These are phyloP conservation scores for Botrylloides violaceus DNA, from an alignment of 23 tunicate genomes.

Conservation along the genomic window DNA sequence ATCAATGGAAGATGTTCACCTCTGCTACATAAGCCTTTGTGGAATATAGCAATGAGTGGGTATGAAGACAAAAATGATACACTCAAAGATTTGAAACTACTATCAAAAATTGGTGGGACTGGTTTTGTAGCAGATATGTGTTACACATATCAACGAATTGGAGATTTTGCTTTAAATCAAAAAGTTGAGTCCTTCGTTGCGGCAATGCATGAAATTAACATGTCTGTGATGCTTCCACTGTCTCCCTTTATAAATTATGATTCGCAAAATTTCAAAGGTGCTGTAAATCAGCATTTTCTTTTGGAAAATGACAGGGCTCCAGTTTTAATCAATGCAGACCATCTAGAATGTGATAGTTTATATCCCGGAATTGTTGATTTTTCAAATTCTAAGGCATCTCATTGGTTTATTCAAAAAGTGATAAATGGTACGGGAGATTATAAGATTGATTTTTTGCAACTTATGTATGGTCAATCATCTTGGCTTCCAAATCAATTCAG, in stretches of 20 bases:
- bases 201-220: slow-evolving; percentile 7
- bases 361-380: slow-evolving; percentile 54
- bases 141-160: slow-evolving; percentile 19
- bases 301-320: slow-evolving; percentile 25
- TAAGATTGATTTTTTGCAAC: slow-evolving; percentile 23
- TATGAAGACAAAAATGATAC: neutral
- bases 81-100: neutral
- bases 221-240: slow-evolving; percentile 35
- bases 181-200: neutral
- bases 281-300: slow-evolving; percentile 18
- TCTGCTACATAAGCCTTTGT: slow-evolving; percentile 45
- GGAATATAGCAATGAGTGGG: slow-evolving; percentile 29
- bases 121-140: slow-evolving; percentile 16
- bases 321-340: slow-evolving; percentile 15
- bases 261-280: slow-evolving; percentile 25
- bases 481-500: slow-evolving; percentile 48
- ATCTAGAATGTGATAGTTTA: neutral
- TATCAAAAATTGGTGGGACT: slow-evolving; percentile 46
- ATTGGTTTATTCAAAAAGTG: slow-evolving; percentile 28
- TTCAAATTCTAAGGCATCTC: slow-evolving; percentile 22
- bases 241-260: slow-evolving; percentile 61
- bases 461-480: slow-evolving; percentile 48
- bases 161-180: slow-evolving; percentile 36
- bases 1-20: slow-evolving; percentile 5
- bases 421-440: neutral